These are phyloP conservation scores for Himalopsyche phryganea DNA, from an alignment of 1,140 invertebrate genomes.

Conservation along the genomic window DNA sequence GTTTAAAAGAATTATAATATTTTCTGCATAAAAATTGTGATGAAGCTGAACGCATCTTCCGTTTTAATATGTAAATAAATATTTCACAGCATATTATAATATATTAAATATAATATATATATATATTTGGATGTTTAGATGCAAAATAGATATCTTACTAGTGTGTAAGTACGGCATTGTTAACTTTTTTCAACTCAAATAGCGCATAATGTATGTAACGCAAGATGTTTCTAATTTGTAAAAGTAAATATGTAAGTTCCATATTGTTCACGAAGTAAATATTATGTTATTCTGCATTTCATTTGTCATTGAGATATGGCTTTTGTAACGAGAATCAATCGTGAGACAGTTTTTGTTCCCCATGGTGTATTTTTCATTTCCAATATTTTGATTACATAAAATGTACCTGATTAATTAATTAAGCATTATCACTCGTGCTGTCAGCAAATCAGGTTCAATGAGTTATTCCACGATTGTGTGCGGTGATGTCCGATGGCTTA, in stretches of 20 bases:
- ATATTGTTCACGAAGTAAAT: no score
- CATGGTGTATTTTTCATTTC: not conserved
- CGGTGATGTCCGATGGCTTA: no score
- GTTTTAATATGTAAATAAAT: slow-evolving; percentile 21
- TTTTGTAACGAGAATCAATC: not conserved
- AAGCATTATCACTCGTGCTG: not conserved
- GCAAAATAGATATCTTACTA: slow-evolving; percentile 16
- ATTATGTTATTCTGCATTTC: no score
- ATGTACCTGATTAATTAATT: slow-evolving; percentile 1
- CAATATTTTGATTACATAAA: slow-evolving; percentile 1
- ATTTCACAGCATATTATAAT: not conserved
- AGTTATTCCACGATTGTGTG: no score
- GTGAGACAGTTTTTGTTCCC: not conserved
- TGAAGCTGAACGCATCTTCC: slow-evolving; percentile 15
- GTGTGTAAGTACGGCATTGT: slow-evolving; percentile 3
- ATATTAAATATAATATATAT: not conserved
- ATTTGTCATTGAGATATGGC: no score
- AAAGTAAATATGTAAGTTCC: no score
- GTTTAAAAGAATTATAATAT: slow-evolving; percentile 12
- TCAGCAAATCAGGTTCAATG: no score
- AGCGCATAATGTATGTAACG: no score
- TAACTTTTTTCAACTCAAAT: not conserved
- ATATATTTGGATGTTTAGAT: slow-evolving; percentile 18
- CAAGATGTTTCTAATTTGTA: no score
- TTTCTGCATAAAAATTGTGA: slow-evolving; percentile 19